Conservation (phyloP, 2,888 invertebrate genomes). For the Acanthosepion esculentum region DNA sequence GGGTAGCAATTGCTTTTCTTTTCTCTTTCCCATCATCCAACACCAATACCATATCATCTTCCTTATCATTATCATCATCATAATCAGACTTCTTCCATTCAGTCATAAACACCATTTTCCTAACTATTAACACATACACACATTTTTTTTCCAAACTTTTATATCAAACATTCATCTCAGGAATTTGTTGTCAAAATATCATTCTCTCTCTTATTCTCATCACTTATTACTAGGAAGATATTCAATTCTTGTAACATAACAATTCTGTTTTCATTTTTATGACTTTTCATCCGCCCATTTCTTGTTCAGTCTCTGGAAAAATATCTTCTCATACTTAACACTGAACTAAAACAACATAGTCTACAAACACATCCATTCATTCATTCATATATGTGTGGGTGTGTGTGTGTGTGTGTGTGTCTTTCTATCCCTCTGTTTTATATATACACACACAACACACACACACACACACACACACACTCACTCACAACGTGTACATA, state of each 20-base stretch:
- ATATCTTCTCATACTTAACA: constrained; percentile 37
- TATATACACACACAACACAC: neutral
- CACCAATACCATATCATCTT: neutral
- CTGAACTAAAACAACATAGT: neutral
- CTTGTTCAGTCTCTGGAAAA: neutral
- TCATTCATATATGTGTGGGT: too few relatives aligned
- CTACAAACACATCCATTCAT: neutral
- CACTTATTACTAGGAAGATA: neutral
- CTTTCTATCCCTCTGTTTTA: neutral
- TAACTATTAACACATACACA: neutral
- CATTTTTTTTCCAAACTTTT: neutral
- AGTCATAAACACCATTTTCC: neutral
- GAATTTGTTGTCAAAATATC: constrained; percentile 12
- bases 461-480: neutral
- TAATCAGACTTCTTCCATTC: constrained; percentile 5
- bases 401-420: too few relatives aligned
- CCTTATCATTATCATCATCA: neutral
- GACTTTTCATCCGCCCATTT: constrained; percentile 33
- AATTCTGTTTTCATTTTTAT: neutral
- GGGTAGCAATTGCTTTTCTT: neutral
- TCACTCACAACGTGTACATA: neutral
- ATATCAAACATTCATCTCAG: constrained; percentile 33
- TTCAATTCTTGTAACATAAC: constrained; percentile 7
- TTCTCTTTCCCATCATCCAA: neutral
- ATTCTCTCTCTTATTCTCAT: neutral